These are phyloP conservation scores for Microplitis manilae DNA, from an alignment of 2,888 invertebrate genomes.

Conservation along the genomic window DNA sequence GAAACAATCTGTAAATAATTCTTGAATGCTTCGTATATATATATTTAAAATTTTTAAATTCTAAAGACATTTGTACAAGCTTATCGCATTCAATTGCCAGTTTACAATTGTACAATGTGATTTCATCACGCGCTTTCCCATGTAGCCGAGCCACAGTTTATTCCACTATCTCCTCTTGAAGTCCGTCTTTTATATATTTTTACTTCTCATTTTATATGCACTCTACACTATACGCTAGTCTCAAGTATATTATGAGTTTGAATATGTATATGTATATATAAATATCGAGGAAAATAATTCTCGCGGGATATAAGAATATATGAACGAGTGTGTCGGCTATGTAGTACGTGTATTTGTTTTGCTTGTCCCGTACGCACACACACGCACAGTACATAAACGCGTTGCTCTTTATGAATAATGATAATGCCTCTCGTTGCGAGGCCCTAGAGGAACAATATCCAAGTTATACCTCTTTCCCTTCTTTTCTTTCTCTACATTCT, in stretches of 20 bases:
- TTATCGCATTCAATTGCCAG: slow-evolving; percentile 39
- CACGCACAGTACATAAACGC: background rate
- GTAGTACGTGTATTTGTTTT: slow-evolving; percentile 43
- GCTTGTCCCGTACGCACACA: slow-evolving; percentile 41
- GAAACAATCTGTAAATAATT: slow-evolving; percentile 32
- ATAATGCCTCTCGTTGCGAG: slow-evolving; percentile 60
- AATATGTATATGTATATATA: background rate
- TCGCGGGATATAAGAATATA: slow-evolving; percentile 27
- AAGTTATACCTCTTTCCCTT: slow-evolving; percentile 58
- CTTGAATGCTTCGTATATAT: background rate
- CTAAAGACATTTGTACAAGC: slow-evolving; percentile 31
- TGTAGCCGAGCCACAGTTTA: slow-evolving; percentile 24
- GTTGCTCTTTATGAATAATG: slow-evolving; percentile 63
- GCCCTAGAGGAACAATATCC: slow-evolving; percentile 63
- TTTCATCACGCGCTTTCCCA: slow-evolving; percentile 41
- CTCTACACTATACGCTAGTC: background rate
- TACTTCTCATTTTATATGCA: background rate
- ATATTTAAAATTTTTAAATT: slow-evolving; percentile 18
- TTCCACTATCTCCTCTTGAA: slow-evolving; percentile 6
- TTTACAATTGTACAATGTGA: slow-evolving; percentile 42
- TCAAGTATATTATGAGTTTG: background rate
- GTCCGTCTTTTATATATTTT: background rate
- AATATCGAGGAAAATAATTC: slow-evolving; percentile 38
- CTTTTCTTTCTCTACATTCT: slow-evolving; percentile 22
- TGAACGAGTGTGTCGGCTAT: slow-evolving; percentile 20